phyloP scores from a whole-genome alignment of 1,140 invertebrate species.

The Plectus sambesii region DNA sequence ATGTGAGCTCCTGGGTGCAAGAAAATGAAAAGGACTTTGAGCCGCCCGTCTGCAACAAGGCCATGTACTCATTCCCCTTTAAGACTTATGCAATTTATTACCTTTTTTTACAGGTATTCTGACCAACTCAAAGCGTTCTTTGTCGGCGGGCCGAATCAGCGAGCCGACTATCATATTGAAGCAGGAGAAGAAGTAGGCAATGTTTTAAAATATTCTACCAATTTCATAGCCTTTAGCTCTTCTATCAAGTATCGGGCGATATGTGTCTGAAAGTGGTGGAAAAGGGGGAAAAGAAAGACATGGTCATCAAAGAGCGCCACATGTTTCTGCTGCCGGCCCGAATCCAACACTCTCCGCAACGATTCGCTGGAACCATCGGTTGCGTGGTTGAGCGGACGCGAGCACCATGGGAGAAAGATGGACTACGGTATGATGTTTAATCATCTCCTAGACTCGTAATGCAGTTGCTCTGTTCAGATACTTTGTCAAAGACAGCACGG shows the following conservation, averaged over 20 bases:
- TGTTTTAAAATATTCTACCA: slow-evolving; percentile 4
- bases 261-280: slow-evolving; percentile 55
- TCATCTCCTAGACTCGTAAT: too few relatives aligned
- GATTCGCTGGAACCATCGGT: slow-evolving; percentile 52
- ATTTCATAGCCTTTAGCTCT: slow-evolving; percentile 51
- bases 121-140: slow-evolving; percentile 56
- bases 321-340: slow-evolving; percentile 44
- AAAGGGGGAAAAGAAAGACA: slow-evolving; percentile 49
- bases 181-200: slow-evolving; percentile 54
- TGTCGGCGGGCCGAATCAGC: slow-evolving; percentile 56
- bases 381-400: slow-evolving; percentile 55
- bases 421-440: slow-evolving; percentile 53
- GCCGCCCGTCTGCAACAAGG: slow-evolving; percentile 56
- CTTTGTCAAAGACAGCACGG: slow-evolving; percentile 37
- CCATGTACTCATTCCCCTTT: slow-evolving; percentile 47
- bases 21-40: slow-evolving; percentile 51
- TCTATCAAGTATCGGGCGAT: slow-evolving; percentile 56
- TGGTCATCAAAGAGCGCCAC: slow-evolving; percentile 54
- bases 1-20: slow-evolving; percentile 50
- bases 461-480: slow-evolving; percentile 35
- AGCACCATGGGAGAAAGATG: slow-evolving; percentile 50
- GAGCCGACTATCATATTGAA: slow-evolving; percentile 57
- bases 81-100: slow-evolving; percentile 7
- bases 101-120: slow-evolving; percentile 48
- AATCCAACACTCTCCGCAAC: slow-evolving; percentile 52